A percentile compares a stretch with the other conserved stretches of the same genome.
These are phyloP conservation scores for Macaria liturata DNA, from an alignment of 2,888 invertebrate genomes.

Conservation along the genomic window DNA sequence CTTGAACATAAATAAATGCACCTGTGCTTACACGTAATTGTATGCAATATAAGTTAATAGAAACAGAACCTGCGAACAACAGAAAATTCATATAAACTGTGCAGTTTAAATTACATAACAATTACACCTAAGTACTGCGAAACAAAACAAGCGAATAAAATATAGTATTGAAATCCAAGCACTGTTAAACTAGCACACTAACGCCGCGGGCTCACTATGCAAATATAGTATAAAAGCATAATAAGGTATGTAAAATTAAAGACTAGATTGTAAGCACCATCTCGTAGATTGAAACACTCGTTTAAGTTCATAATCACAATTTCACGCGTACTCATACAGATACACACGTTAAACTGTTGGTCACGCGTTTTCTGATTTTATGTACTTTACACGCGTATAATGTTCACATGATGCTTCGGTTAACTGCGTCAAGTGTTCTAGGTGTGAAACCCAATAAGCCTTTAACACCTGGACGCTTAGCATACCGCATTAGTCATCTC, in stretches of 20 bases:
- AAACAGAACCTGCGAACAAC: constrained; percentile 6
- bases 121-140: background rate
- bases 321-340: constrained; percentile 74
- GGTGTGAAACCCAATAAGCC: constrained; percentile 26
- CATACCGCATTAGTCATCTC: constrained; percentile 33
- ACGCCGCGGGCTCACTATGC: background rate
- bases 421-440: constrained; percentile 27
- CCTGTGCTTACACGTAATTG: too few relatives aligned
- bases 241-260: constrained; percentile 5
- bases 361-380: constrained; percentile 65
- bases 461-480: constrained; percentile 24
- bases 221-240: constrained; percentile 1
- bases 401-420: constrained; percentile 36
- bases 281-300: constrained; percentile 47
- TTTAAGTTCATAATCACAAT: constrained; percentile 74
- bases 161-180: constrained; percentile 12
- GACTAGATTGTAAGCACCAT: background rate
- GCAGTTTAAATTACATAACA: constrained; percentile 10
- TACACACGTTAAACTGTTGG: constrained; percentile 71
- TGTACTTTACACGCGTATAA: constrained; percentile 39
- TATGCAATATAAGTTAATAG: background rate
- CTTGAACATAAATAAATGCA: too few relatives aligned
- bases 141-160: constrained; percentile 7
- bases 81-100: constrained; percentile 2
- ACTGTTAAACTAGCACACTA: background rate